Evolutionary conservation across 2,888 invertebrate genomes (phyloP), one percentile per base, ranked within the genome.

Genomic region (Calliopum simillimum): DNA sequence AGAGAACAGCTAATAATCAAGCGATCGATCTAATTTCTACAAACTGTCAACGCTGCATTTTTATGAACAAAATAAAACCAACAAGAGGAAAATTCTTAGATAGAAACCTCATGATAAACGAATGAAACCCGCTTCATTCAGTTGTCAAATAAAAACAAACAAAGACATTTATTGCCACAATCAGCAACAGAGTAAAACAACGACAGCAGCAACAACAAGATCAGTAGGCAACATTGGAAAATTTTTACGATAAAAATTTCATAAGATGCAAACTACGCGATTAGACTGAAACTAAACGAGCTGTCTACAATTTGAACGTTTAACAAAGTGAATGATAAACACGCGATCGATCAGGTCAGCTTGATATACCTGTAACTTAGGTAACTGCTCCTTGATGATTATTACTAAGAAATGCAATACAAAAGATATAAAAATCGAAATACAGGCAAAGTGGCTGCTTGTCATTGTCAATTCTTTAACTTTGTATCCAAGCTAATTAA

Each of bases 131-230:
- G 33, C 64, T 64, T 25, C 64, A 64, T 43, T 55, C 43, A 55
- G 44, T 44, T 55, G 65, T 55, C 65, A 55, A 33, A 55, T 55
- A 41, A 12, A 55, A 53, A 44, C 65, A 78, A 80, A 80, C 80
- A 80, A 80, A 80, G 81, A 80, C 80, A 78, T 80, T 68, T 79
- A 80, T 80, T 80, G 81, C 44, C 13, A 23, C 53, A 55, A 44
- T 43, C 53, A 43, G 21, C 53, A 53, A 33, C 46, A 61, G 25
- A 5, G 4, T 13, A 21, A 44, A 65, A 46, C 63, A 47, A 19
- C 49, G 21, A 6, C n/a, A 11, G 19, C 21, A 61, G 61, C 12
- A 13, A 41, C 59, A 19, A 11, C 19, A 21, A 53, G 19, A 23
- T 21, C 16, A 53, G 21, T 23, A 19, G 19, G 16, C 53, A 53